Percentiles rank a stretch among this genome's conserved stretches.
phyloP scores from a whole-genome alignment of 2,113 vertebrate genomes.

The Genyomyrus donnyi region DNA sequence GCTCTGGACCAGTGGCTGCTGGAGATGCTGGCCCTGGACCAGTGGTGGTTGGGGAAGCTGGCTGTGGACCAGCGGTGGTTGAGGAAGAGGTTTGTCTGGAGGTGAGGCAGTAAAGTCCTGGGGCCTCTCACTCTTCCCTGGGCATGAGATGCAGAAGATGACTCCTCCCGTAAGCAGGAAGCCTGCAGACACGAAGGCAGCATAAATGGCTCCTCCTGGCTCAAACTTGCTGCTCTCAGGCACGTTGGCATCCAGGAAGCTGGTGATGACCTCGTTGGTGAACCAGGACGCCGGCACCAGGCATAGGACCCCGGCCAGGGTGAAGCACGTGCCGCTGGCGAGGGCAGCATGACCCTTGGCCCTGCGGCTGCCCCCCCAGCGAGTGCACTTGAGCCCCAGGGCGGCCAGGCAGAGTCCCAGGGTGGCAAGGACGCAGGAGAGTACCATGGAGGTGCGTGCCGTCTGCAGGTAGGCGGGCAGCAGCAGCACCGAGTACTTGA shows the following conservation, averaged over 20 bases:
- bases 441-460: slow-evolving; percentile 76
- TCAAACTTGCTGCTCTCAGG: slow-evolving; percentile 78
- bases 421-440: slow-evolving; percentile 70
- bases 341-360: slow-evolving; percentile 74
- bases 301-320: slow-evolving; percentile 68
- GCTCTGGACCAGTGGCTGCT: background rate
- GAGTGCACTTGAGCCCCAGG: slow-evolving; percentile 84
- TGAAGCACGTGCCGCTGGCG: slow-evolving; percentile 74
- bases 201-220: slow-evolving; percentile 79
- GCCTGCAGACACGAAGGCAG: slow-evolving; percentile 77
- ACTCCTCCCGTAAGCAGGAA: slow-evolving; percentile 67
- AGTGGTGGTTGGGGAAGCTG: slow-evolving; percentile 13
- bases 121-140: slow-evolving; percentile 49
- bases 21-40: slow-evolving; percentile 19
- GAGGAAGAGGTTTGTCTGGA: slow-evolving; percentile 23
- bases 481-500: slow-evolving; percentile 72
- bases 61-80: background rate
- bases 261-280: slow-evolving; percentile 73
- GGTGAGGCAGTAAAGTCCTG: slow-evolving; percentile 41
- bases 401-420: slow-evolving; percentile 74
- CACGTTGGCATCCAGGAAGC: slow-evolving; percentile 70
- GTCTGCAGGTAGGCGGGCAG: slow-evolving; percentile 75
- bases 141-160: slow-evolving; percentile 78
- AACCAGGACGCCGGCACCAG: slow-evolving; percentile 82
- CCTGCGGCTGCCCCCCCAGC: slow-evolving; percentile 66